phyloP scores from a whole-genome alignment of 2,113 vertebrate genomes.

The Pungitius pungitius region DNA sequence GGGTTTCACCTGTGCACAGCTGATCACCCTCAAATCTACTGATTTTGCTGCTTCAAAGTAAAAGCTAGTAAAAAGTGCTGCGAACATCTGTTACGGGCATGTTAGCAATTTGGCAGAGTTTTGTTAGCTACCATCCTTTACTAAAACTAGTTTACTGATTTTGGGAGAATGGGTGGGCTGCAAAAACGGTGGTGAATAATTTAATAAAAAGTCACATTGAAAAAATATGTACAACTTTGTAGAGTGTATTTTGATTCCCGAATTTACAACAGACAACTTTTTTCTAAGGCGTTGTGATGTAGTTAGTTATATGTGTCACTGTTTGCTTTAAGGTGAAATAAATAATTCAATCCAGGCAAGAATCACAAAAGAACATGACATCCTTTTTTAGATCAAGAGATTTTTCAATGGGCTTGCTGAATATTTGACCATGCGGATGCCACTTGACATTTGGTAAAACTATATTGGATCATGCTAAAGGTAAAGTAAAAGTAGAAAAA shows the following conservation, averaged over 20 bases:
- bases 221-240: neutral
- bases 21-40: neutral
- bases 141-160: neutral
- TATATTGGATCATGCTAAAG: neutral
- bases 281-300: neutral
- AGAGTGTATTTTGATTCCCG: neutral
- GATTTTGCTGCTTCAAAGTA: neutral
- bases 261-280: no score
- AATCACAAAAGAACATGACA: no score
- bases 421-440: no score
- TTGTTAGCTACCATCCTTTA: neutral
- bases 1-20: neutral
- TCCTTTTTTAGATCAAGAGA: no score
- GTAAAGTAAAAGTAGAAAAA: neutral
- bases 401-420: no score
- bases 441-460: no score
- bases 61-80: no score
- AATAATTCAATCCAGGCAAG: neutral
- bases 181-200: no score
- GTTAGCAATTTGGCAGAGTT: neutral
- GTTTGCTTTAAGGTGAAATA: neutral
- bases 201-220: no score
- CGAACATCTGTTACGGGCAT: neutral
- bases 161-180: no score
- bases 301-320: neutral